phyloP scores from a whole-genome alignment of 2,888 invertebrate genomes.

The Ernsta delagoae region DNA sequence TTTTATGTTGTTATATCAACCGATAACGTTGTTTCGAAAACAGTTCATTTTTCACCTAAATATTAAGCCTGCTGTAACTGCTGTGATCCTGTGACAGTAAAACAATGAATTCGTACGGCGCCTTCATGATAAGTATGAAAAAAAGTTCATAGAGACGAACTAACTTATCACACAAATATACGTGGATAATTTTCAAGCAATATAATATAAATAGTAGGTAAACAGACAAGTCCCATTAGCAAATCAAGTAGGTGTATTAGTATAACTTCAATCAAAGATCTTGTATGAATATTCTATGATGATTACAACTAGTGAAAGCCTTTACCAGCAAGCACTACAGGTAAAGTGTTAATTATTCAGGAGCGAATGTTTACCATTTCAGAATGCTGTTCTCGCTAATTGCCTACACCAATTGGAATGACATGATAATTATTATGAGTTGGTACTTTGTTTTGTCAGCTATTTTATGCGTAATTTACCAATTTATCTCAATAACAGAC shows the following conservation, averaged over 20 bases:
- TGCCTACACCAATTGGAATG: neutral
- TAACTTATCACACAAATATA: too few species aligned
- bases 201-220: too few species aligned
- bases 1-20: neutral
- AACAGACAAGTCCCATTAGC: too few species aligned
- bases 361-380: neutral
- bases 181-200: too few species aligned
- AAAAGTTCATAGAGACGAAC: too few species aligned
- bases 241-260: too few species aligned
- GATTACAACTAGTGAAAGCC: neutral
- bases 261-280: slow-evolving; percentile 2
- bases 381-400: neutral
- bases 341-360: neutral
- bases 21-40: too few species aligned
- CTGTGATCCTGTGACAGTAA: too few species aligned
- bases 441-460: neutral
- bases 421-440: neutral
- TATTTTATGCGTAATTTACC: neutral
- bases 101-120: too few species aligned
- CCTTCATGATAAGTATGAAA: too few species aligned
- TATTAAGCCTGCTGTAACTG: too few species aligned
- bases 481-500: neutral
- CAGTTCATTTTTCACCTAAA: too few species aligned
- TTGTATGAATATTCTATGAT: slow-evolving; percentile 4
- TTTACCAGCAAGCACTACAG: neutral